These are phyloP conservation scores for Sebastes itinus DNA, from an alignment of 2,797 vertebrate genomes.

Conservation along the genomic window DNA sequence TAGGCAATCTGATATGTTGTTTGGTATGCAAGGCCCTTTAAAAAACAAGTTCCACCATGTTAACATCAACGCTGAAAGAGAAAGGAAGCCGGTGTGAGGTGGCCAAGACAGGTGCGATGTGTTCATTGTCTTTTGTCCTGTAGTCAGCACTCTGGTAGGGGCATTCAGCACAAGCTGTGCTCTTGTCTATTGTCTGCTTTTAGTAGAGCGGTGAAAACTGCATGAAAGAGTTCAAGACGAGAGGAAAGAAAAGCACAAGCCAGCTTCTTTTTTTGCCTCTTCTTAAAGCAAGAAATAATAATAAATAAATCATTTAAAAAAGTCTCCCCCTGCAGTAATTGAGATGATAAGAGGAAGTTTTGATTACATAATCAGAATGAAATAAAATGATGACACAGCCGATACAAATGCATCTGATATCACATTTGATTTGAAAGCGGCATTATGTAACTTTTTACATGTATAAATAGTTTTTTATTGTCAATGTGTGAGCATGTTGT, in stretches of 20 bases:
- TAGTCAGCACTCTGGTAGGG: slow-evolving; percentile 23
- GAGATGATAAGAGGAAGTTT: not conserved
- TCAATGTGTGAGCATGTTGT: too few relatives aligned
- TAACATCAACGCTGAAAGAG: slow-evolving; percentile 3
- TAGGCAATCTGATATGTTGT: slow-evolving; percentile 1
- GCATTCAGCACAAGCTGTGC: slow-evolving; percentile 14
- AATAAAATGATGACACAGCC: not conserved
- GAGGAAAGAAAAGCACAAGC: not conserved
- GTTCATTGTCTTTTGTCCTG: slow-evolving; percentile 25
- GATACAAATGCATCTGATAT: not conserved
- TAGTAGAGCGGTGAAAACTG: not conserved
- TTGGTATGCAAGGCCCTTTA: slow-evolving; percentile 4
- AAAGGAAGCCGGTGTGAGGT: not conserved
- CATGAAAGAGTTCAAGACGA: not conserved
- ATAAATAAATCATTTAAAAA: not conserved
- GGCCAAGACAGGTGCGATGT: slow-evolving; percentile 45
- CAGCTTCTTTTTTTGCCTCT: not conserved
- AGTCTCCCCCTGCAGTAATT: not conserved
- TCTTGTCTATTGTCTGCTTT: slow-evolving; percentile 26
- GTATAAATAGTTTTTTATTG: too few relatives aligned
- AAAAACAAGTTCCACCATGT: slow-evolving; percentile 14
- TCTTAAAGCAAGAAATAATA: not conserved
- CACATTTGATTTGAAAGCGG: not conserved
- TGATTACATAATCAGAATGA: not conserved
- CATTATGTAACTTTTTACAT: too few relatives aligned